phyloP scores from a whole-genome alignment of 2,113 vertebrate species.

The Condylura cristata region DNA sequence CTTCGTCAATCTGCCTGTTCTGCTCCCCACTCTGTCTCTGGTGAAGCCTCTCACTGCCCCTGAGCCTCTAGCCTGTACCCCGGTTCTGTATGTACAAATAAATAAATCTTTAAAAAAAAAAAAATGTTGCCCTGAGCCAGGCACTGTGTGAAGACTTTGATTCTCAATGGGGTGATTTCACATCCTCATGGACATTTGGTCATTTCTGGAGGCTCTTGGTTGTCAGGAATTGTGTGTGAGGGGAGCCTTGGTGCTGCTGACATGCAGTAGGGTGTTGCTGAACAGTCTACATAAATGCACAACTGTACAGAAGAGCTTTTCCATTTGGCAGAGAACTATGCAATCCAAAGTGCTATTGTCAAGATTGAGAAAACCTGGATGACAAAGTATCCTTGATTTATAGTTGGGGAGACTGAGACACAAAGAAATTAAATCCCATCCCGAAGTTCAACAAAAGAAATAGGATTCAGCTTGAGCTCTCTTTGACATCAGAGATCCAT shows the following conservation, averaged over 20 bases:
- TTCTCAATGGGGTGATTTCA: background rate
- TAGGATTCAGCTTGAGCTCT: background rate
- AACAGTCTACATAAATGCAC: background rate
- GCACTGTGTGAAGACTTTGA: background rate
- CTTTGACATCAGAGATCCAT: background rate
- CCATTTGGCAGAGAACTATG: background rate
- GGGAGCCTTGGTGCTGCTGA: background rate
- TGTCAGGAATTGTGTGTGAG: background rate
- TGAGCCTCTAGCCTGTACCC: background rate
- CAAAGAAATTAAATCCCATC: background rate
- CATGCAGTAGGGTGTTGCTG: background rate
- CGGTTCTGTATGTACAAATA: too few relatives aligned
- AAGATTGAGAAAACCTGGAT: background rate
- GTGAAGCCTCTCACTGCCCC: too few relatives aligned
- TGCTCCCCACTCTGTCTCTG: too few relatives aligned
- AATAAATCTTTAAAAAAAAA: too few relatives aligned
- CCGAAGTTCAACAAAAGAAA: background rate
- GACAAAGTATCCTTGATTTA: background rate
- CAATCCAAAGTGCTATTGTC: background rate
- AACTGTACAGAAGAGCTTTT: background rate
- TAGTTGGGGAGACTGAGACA: background rate
- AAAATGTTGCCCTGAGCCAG: background rate
- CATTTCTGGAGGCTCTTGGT: background rate
- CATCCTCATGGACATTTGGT: background rate
- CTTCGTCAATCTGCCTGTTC: too few relatives aligned